Evolutionary conservation across 2,113 vertebrate genomes (phyloP), one percentile per base, ranked within the genome.

Genomic region (Grammomys dolichurus): DNA sequence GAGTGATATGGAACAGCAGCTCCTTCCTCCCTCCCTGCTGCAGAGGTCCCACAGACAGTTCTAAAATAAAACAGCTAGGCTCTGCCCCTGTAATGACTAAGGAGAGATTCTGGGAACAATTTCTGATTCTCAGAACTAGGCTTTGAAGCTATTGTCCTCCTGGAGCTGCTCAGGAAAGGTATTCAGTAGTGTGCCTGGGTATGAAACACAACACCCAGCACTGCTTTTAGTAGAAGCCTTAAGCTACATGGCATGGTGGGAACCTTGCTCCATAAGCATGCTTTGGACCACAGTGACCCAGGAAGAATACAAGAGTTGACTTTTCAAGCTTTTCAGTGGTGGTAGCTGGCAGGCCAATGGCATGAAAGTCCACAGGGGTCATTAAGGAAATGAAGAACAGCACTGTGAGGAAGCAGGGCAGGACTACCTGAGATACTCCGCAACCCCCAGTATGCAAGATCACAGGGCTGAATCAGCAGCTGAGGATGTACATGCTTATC

Each of bases 141-240:
- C 58, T 92, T 92, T 76, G 85, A 87, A 93, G 91, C 51, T 81
- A 56, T 8, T 78, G 77, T 92, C 48, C 85, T 69, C 20, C 46
- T 22, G 72, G 91, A 91, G 93, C 43, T 72, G 51, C 19, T 17
- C 28, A 19, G 72, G 93, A 60, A 4, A 17, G 81, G 87, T 93
- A 94, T 94, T 86, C 56, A 48, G 90, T 72, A 72, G 5, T 19
- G 73, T 46, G 46, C 81, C 82, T 56, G 28, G 85, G 89, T 28
- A 75, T 63, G 43, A 93, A 89, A 84, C n/a, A 69, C 76, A 92
- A 89, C 92, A 65, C 58, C 43, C 84, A 81, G 56, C 51, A 48
- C 14, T 33, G 43, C 70, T 65, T 65, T 76, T 48, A 90, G 73
- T 90, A 10, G 76, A 95, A 36, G 82, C 65, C 88, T 86, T 84